These are phyloP conservation scores for Pseudomyrmex cubaensis DNA, from an alignment of 1,140 invertebrate species.

Conservation along the genomic window DNA sequence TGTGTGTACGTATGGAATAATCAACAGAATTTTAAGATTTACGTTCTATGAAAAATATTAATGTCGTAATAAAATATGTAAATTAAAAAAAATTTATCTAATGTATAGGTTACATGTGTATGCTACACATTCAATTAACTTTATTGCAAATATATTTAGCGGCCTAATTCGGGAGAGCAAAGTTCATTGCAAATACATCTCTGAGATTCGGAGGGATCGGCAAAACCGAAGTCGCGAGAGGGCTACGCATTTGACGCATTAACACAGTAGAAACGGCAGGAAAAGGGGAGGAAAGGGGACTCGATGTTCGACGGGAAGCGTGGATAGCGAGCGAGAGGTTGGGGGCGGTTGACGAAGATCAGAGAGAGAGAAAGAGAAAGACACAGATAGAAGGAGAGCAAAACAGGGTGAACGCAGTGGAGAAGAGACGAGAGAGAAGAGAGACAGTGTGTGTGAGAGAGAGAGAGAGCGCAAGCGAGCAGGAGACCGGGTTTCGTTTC, in stretches of 20 bases:
- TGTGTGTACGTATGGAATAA: background rate
- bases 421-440: background rate
- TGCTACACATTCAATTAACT: background rate
- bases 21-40: background rate
- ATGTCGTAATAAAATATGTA: background rate
- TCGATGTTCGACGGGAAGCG: conserved; percentile 70
- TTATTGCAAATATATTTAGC: background rate
- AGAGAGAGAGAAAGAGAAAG: conserved; percentile 70
- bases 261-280: conserved; percentile 66
- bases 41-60: background rate
- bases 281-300: conserved; percentile 56
- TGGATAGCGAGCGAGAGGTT: conserved; percentile 68
- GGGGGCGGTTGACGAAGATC: conserved; percentile 64
- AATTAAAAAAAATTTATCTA: background rate
- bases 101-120: background rate
- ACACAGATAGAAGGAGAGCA: conserved; percentile 45
- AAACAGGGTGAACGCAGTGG: background rate
- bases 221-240: conserved; percentile 54
- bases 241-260: conserved; percentile 74
- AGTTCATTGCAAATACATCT: conserved; percentile 34
- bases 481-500: conserved; percentile 77
- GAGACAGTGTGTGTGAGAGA: conserved; percentile 39
- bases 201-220: conserved; percentile 2
- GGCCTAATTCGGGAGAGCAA: conserved; percentile 28
- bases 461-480: conserved; percentile 54